A percentile compares a stretch with the other conserved stretches of the same genome.
Conservation (phyloP, 2,113 vertebrate species). For the Clarias gariepinus region DNA sequence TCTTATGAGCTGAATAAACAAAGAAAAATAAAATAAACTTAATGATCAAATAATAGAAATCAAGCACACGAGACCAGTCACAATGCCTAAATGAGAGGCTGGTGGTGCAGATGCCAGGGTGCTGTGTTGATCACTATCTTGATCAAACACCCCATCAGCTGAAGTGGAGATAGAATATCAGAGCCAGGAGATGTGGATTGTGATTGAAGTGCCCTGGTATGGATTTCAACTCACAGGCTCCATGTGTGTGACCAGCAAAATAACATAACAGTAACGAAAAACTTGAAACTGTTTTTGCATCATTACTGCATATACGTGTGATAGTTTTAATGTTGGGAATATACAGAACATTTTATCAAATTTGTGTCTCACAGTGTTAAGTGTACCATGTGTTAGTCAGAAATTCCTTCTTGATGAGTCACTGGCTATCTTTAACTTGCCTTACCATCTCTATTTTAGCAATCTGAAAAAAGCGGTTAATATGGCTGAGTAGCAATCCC, state of each 20-base stretch:
- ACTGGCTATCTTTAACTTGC: conserved; percentile 45
- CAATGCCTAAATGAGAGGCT: not conserved
- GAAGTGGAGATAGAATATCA: not conserved
- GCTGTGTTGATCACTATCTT: not conserved
- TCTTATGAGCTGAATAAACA: no score
- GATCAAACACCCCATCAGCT: not conserved
- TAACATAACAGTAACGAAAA: not conserved
- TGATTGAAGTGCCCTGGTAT: conserved; percentile 3
- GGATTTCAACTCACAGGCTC: conserved; percentile 2
- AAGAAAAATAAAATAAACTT: no score
- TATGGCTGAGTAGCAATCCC: not conserved
- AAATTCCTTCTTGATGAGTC: conserved; percentile 32
- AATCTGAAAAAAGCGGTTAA: not conserved
- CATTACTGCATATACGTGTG: not conserved
- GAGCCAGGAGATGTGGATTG: conserved; percentile 8
- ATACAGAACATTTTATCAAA: not conserved
- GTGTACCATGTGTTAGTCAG: conserved; percentile 19
- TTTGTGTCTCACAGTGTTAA: not conserved
- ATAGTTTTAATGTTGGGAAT: not conserved
- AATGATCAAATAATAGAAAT: no score
- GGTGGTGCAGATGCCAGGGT: not conserved
- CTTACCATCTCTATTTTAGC: conserved; percentile 21
- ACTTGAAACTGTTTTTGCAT: not conserved
- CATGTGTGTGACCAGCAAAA: not conserved
- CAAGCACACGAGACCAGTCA: not conserved